Conservation (phyloP, 1,140 invertebrate genomes). For the Sitophilus oryzae region DNA sequence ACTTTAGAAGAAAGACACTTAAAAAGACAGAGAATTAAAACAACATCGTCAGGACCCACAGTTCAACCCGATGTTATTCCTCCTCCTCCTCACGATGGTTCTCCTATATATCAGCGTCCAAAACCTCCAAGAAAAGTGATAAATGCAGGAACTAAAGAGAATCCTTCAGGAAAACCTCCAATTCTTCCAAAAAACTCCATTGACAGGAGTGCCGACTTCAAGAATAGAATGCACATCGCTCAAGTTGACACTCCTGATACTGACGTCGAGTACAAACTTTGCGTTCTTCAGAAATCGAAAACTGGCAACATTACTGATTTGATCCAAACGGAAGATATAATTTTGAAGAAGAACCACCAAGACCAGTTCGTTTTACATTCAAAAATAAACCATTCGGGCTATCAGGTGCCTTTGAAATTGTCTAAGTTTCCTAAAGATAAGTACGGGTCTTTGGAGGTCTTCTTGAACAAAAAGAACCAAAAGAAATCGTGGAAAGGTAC, state of each 20-base stretch:
- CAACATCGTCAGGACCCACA: slow-evolving; percentile 44
- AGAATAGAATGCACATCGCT: slow-evolving; percentile 9
- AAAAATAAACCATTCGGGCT: background rate
- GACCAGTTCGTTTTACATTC: slow-evolving; percentile 21
- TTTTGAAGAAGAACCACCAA: slow-evolving; percentile 17
- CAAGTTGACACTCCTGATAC: slow-evolving; percentile 37
- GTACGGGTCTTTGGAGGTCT: slow-evolving; percentile 2
- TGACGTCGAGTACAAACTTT: slow-evolving; percentile 17
- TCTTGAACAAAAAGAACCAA: slow-evolving; percentile 2
- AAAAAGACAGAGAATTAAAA: slow-evolving; percentile 56
- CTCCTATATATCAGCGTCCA: slow-evolving; percentile 55
- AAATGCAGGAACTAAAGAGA: background rate
- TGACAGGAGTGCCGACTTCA: slow-evolving; percentile 53
- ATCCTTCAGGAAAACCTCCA: slow-evolving; percentile 43
- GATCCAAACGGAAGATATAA: slow-evolving; percentile 20
- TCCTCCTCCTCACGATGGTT: slow-evolving; percentile 48
- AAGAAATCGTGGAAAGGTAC: slow-evolving; percentile 20
- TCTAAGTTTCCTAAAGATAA: background rate
- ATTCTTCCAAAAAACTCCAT: slow-evolving; percentile 61
- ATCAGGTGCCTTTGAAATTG: background rate
- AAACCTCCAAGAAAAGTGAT: slow-evolving; percentile 51
- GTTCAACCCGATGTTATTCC: slow-evolving; percentile 61
- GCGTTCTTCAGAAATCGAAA: slow-evolving; percentile 22
- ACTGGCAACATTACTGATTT: slow-evolving; percentile 15
- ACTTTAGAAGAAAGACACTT: slow-evolving; percentile 62